phyloP scores from a whole-genome alignment of 2,113 vertebrate species.

The Odontesthes bonariensis region DNA sequence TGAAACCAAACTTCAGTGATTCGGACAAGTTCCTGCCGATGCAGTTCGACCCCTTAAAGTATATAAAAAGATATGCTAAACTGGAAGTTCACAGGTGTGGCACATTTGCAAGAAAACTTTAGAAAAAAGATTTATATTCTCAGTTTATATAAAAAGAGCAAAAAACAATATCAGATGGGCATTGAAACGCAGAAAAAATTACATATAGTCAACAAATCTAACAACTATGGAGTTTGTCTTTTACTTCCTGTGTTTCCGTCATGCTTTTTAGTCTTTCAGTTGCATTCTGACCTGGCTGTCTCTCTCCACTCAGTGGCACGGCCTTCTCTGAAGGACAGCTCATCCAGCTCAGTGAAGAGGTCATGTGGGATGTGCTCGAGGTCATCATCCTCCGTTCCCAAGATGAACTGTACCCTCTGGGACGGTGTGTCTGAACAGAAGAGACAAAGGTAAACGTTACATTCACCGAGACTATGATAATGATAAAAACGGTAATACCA shows the following conservation, averaged over 20 bases:
- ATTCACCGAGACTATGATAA: not conserved
- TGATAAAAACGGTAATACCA: too few species aligned
- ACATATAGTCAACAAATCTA: slow-evolving; percentile 2
- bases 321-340: slow-evolving; percentile 91
- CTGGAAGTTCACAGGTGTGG: not conserved
- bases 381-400: slow-evolving; percentile 94
- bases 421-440: slow-evolving; percentile 89
- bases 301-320: slow-evolving; percentile 94
- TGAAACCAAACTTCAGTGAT: not conserved
- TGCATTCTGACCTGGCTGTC: slow-evolving; percentile 87
- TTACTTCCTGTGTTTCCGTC: not conserved
- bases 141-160: not conserved
- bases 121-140: not conserved
- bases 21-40: not conserved
- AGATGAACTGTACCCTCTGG: slow-evolving; percentile 94
- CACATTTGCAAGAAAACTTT: not conserved
- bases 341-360: slow-evolving; percentile 96
- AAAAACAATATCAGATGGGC: not conserved
- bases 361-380: slow-evolving; percentile 94
- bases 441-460: not conserved
- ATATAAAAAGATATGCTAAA: not conserved
- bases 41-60: not conserved
- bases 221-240: not conserved
- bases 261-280: not conserved
- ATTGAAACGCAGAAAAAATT: not conserved